Evolutionary conservation across 2,113 vertebrate genomes (phyloP).

Genomic region (Pygoscelis adeliae): DNA sequence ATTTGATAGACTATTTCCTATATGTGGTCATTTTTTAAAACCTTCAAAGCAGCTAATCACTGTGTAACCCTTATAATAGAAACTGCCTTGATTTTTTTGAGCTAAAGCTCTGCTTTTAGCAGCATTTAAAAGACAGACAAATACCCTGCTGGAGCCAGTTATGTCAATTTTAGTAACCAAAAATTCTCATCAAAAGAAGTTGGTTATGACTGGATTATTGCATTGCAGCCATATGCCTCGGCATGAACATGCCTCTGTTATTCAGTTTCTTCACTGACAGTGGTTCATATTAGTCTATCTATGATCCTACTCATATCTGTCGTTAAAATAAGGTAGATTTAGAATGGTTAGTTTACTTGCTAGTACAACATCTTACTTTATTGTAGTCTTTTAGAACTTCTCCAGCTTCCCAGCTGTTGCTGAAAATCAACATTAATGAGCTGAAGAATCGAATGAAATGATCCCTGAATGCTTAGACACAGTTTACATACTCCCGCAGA

Average conservation of each 20-base stretch:
- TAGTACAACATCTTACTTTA: not conserved
- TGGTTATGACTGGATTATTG: not conserved
- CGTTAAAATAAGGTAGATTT: not conserved
- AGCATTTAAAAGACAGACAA: not conserved
- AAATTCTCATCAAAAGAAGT: not conserved
- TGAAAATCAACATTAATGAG: not conserved
- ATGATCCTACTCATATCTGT: not conserved
- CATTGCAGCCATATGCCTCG: not conserved
- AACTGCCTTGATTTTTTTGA: not conserved
- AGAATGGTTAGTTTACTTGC: not conserved
- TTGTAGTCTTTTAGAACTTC: not conserved
- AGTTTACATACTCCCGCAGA: not conserved
- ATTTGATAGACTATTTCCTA: not conserved
- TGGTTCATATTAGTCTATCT: not conserved
- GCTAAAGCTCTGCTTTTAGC: not conserved
- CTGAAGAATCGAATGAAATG: not conserved
- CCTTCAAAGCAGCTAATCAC: not conserved
- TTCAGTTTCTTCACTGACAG: not conserved
- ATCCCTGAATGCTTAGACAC: not conserved
- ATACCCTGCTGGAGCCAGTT: not conserved
- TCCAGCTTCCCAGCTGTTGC: not conserved
- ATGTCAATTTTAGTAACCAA: not conserved
- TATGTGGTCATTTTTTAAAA: not conserved
- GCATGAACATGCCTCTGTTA: not conserved
- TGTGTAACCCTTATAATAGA: not conserved